A percentile compares a stretch with the other conserved stretches of the same genome.
phyloP scores from a whole-genome alignment of 2,888 invertebrate genomes.

The Cotesia congregata region DNA sequence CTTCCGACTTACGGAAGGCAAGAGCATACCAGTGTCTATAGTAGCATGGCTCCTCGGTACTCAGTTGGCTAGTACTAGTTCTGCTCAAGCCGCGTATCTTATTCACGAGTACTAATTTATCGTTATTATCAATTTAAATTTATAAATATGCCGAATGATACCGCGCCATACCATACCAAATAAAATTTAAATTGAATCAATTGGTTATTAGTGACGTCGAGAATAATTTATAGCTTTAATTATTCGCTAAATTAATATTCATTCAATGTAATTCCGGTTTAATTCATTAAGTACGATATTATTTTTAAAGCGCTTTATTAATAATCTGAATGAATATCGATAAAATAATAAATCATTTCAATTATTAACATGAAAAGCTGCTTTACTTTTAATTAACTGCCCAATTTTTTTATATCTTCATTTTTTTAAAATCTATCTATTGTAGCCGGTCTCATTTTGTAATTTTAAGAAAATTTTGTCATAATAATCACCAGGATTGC shows the following conservation, averaged over 20 bases:
- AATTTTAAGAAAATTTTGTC: too few relatives aligned
- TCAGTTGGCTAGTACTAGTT: not conserved
- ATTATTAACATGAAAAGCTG: too few relatives aligned
- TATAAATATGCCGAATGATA: not conserved
- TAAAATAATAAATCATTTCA: too few relatives aligned
- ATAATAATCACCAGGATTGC: too few relatives aligned
- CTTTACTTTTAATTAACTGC: too few relatives aligned
- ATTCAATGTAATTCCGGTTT: not conserved
- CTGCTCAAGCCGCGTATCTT: not conserved
- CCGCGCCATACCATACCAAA: not conserved
- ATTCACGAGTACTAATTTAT: not conserved
- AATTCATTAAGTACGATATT: not conserved
- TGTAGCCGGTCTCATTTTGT: too few relatives aligned
- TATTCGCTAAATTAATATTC: not conserved
- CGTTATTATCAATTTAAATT: not conserved
- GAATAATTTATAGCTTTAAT: not conserved
- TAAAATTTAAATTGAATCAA: not conserved
- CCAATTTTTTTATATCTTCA: too few relatives aligned
- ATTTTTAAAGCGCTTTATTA: not conserved
- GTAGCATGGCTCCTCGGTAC: slow-evolving; percentile 26
- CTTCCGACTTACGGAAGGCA: slow-evolving; percentile 40
- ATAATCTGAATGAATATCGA: too few relatives aligned
- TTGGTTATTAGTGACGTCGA: not conserved
- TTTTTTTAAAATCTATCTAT: too few relatives aligned
- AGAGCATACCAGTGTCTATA: slow-evolving; percentile 19